Evolutionary conservation across 2,797 vertebrate species (phyloP), one percentile per base, ranked within the genome.

Genomic region (Muraenolepis orangiensis): DNA sequence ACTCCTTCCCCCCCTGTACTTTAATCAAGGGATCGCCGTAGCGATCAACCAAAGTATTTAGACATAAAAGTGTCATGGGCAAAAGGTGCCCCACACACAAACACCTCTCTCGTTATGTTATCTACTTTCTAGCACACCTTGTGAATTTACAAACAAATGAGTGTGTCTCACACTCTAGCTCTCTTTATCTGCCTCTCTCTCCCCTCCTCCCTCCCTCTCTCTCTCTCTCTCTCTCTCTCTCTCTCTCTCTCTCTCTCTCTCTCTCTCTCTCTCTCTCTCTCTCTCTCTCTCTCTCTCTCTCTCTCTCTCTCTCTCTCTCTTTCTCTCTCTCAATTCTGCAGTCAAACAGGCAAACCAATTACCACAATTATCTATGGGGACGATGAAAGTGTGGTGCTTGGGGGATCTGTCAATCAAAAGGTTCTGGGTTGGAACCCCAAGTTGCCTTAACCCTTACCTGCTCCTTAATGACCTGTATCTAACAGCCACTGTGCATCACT

Each of bases 1-100:
- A n/a, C n/a, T n/a, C 78, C 73, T 57, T 78, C 68, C 78, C 74
- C 78, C 70, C 73, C 77, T 83, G 70, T 80, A 68, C 87, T 87
- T 74, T 74, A 92, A 90, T 91, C 91, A 91, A 88, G 91, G 89
- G 80, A 91, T 90, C 88, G 82, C 84, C 64, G 72, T 78, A 73
- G 75, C 84, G 74, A 88, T 80, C 71, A 84, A 84, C 18, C 18
- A 6, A 20, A 90, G 80, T 87, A 91, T 90, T 87, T 85, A 81
- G 78, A 84, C 74, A 69, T 84, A 76, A 86, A 87, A 84, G 64
- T 80, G 77, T 80, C 79, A 81, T 78, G 64, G 84, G 64, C 67
- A 85, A 87, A 82, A 77, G 76, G 51, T 73, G 11, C 14, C 18
- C 64, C 69, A 81, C 71, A 76, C 72, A 30, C 26, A 5, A 0